Base-by-base conservation (phyloP, 2,888 invertebrate species). In the Graphium colonna region DNA sequence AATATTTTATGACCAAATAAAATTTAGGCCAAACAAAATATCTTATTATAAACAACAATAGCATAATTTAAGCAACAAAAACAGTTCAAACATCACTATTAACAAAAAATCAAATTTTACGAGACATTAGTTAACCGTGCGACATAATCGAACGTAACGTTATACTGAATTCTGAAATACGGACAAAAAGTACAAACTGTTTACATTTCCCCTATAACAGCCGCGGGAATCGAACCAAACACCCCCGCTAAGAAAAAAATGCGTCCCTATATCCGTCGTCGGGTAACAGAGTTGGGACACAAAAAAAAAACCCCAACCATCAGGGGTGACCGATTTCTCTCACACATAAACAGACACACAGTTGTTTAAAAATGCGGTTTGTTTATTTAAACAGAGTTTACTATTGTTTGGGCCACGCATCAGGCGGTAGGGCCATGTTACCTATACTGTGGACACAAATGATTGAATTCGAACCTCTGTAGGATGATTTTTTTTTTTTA, bases 251-350 rank as follows among this genome's bases (percentile, higher is more conserved):
- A 50, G 46, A 41, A 55, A 55, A 61, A 58, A 57, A 43, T 46
- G 36, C 26, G 39, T 42, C 31, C 50, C 47, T 41, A 55, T 53
- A 56, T 56, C 51, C 51, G 51, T 54, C 54, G 41, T 40, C 54
- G 36, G 53, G 55, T 46, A 57, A 56, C 47, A 58, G 59, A 60
- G 39, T 28, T 45, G 15, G n/a, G 40, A 57, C 8, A 31, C 4
- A 36, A 36, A 60, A 65, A 63, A 63, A 63, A 61, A 49, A 54
- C 54, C 56, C 59, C 55, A 56, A 62, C 31, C 67, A 65, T 67
- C 64, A 54, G 60, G 62, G 57, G 60, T 63, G 65, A 60, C 60
- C 59, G 55, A 56, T 60, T 60, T 60, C 50, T 55, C 46, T 55
- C 16, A 15, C 4, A 38, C 15, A 48, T 2, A 40, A 45, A 45